These are phyloP conservation scores for Neolamprologus sp. DNA, from an alignment of 2,113 vertebrate species.

Conservation along the genomic window DNA sequence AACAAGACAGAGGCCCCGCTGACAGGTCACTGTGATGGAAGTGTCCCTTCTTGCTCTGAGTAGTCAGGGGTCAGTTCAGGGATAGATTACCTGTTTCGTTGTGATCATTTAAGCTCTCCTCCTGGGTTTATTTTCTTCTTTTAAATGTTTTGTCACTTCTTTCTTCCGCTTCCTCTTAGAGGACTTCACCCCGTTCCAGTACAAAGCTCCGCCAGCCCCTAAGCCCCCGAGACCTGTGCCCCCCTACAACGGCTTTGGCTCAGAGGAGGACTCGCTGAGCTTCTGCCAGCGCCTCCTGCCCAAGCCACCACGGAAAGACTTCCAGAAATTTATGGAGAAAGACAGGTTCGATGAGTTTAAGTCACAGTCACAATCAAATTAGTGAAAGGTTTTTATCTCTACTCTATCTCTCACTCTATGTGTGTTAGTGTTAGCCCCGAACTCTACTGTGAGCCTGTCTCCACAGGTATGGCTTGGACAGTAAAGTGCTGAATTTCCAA, in stretches of 20 bases:
- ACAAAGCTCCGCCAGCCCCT: slow-evolving; percentile 64
- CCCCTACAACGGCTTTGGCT: slow-evolving; percentile 89
- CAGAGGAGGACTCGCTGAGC: slow-evolving; percentile 88
- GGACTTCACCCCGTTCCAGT: slow-evolving; percentile 78
- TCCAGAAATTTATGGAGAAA: slow-evolving; percentile 78
- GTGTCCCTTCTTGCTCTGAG: slow-evolving; percentile 18
- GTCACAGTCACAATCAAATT: neutral
- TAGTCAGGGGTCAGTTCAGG: slow-evolving; percentile 27
- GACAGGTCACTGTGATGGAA: slow-evolving; percentile 43
- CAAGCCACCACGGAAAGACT: slow-evolving; percentile 72
- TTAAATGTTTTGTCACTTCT: neutral
- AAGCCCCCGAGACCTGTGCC: slow-evolving; percentile 69
- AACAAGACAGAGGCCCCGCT: neutral
- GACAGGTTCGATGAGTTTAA: slow-evolving; percentile 76
- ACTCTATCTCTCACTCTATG: neutral
- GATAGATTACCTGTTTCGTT: slow-evolving; percentile 28
- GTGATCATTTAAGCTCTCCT: neutral
- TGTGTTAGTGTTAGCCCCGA: neutral
- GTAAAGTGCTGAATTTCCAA: slow-evolving; percentile 75
- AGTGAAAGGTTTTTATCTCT: neutral
- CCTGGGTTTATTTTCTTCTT: slow-evolving; percentile 1
- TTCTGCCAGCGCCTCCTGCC: slow-evolving; percentile 75
- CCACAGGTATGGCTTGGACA: slow-evolving; percentile 72
- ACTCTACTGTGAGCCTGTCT: neutral
- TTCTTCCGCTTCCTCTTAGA: slow-evolving; percentile 56